phyloP scores from a whole-genome alignment of 2,888 invertebrate species.

The Anodontia alba region DNA sequence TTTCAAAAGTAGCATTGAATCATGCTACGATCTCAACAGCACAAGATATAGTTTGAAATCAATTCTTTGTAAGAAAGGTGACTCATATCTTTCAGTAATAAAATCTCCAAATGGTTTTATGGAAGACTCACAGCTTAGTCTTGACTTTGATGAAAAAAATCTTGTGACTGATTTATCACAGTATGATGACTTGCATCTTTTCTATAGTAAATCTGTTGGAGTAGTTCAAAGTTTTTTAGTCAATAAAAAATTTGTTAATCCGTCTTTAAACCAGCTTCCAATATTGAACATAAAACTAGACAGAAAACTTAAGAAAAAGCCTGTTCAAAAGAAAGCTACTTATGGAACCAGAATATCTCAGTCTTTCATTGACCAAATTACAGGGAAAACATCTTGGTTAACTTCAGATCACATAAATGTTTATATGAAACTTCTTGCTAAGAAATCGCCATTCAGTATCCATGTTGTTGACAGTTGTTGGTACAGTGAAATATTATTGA shows the following conservation, averaged over 20 bases:
- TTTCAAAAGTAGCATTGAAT: not conserved
- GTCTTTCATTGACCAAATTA: not conserved
- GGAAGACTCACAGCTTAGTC: not conserved
- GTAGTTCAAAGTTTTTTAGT: conserved; percentile 6
- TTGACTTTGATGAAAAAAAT: not conserved
- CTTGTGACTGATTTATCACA: not conserved
- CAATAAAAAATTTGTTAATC: not conserved
- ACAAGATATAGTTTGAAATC: not conserved
- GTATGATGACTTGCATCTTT: not conserved
- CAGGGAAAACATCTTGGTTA: conserved; percentile 1
- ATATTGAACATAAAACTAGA: not conserved
- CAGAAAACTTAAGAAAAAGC: not conserved
- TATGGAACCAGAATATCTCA: conserved; percentile 4
- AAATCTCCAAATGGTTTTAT: not conserved
- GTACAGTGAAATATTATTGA: not conserved
- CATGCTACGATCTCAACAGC: conserved; percentile 8
- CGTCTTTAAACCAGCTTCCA: not conserved
- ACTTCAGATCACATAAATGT: conserved; percentile 19
- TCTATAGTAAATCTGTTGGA: not conserved
- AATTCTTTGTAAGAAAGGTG: conserved; percentile 4
- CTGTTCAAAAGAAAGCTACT: not conserved
- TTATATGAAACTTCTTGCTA: conserved; percentile 2
- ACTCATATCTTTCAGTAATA: not conserved
- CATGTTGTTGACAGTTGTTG: conserved; percentile 16
- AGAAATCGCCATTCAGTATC: not conserved